These are phyloP conservation scores for Synanthedon andrenaeformis DNA, from an alignment of 2,888 invertebrate species.

Conservation along the genomic window DNA sequence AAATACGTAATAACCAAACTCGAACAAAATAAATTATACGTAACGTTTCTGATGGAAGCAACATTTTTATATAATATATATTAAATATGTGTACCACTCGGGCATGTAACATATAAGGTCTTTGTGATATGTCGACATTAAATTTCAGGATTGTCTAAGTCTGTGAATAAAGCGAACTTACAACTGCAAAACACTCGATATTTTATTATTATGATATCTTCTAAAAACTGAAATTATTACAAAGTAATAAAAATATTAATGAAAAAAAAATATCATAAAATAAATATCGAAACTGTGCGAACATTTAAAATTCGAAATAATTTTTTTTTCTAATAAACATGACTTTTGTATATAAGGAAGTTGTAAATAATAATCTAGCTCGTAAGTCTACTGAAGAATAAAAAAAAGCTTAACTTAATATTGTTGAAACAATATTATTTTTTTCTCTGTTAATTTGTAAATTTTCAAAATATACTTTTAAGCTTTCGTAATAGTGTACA, in stretches of 20 bases:
- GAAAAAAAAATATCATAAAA: background rate
- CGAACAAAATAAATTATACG: conserved; percentile 33
- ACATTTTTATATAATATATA: background rate
- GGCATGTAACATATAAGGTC: conserved; percentile 30
- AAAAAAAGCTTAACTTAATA: conserved; percentile 60
- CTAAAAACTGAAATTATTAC: too few relatives aligned
- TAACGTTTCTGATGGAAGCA: background rate
- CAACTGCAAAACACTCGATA: too few relatives aligned
- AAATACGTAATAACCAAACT: conserved; percentile 35
- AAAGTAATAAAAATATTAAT: background rate
- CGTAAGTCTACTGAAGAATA: conserved; percentile 37
- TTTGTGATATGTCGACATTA: conserved; percentile 41
- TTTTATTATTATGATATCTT: too few relatives aligned
- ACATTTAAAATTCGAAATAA: background rate
- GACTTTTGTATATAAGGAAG: conserved; percentile 41
- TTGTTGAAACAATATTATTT: conserved; percentile 66
- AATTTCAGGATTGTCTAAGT: conserved; percentile 32
- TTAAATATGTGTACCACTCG: background rate
- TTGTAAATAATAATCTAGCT: conserved; percentile 54
- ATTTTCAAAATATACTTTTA: conserved; percentile 50
- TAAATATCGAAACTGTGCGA: background rate
- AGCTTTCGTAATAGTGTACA: conserved; percentile 68
- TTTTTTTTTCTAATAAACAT: conserved; percentile 30
- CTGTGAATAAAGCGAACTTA: conserved; percentile 27
- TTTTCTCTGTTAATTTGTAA: conserved; percentile 64